Conservation (phyloP, 2,888 invertebrate species). For the Monopis laevigella region DNA sequence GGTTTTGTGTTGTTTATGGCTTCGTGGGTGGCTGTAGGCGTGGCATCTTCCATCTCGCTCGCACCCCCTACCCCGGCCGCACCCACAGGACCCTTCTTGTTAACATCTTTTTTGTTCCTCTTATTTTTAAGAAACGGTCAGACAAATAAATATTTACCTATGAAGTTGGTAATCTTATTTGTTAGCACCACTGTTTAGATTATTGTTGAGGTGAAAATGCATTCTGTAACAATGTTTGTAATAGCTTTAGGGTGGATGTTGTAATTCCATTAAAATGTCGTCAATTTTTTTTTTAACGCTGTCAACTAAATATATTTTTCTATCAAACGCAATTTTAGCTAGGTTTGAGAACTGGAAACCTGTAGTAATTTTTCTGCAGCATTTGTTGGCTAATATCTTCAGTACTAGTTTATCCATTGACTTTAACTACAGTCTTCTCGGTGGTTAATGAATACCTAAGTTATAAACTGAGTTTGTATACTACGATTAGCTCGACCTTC, state of each 20-base stretch:
- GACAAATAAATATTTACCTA: slow-evolving; percentile 56
- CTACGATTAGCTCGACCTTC: no score
- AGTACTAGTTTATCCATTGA: no score
- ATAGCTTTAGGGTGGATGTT: slow-evolving; percentile 5
- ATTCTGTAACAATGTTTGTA: slow-evolving; percentile 1
- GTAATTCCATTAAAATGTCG: no score
- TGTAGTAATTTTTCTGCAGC: no score
- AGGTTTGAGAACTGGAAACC: no score
- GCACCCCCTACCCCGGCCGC: slow-evolving; percentile 34
- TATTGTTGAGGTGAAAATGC: not conserved
- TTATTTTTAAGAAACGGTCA: slow-evolving; percentile 56
- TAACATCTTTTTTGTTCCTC: slow-evolving; percentile 61
- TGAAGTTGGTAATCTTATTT: slow-evolving; percentile 48
- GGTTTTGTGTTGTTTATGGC: slow-evolving; percentile 66
- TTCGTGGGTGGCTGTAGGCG: slow-evolving; percentile 67
- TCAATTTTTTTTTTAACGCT: no score
- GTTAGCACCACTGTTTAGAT: slow-evolving; percentile 49
- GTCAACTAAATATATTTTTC: no score
- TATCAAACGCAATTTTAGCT: no score
- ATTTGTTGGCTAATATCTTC: no score
- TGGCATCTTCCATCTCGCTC: slow-evolving; percentile 42
- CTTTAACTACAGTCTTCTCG: no score
- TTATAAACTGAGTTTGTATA: no score
- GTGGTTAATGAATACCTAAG: no score
- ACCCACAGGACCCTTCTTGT: slow-evolving; percentile 65